Percentiles rank a stretch among this genome's conserved stretches.
These are phyloP conservation scores for Muscina levida DNA, from an alignment of 2,888 invertebrate genomes.

Conservation along the genomic window DNA sequence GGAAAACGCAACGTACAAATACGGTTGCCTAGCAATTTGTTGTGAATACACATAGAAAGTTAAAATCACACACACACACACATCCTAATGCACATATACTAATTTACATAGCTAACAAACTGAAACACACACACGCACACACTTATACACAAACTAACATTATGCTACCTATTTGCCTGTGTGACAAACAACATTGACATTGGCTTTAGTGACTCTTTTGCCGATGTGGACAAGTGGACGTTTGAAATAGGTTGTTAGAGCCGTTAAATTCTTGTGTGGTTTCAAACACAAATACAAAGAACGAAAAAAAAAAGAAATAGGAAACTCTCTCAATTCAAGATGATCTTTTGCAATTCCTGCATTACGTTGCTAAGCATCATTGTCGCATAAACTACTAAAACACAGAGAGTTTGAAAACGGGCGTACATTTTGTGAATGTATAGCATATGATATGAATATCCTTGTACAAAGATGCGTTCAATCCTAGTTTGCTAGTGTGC, in stretches of 20 bases:
- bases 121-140: too few species aligned
- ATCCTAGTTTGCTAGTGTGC: not conserved
- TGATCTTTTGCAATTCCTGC: conserved; percentile 12
- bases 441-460: not conserved
- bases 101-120: not conserved
- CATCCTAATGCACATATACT: too few species aligned
- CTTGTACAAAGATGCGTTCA: not conserved
- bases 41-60: too few species aligned
- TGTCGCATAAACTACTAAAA: not conserved
- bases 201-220: not conserved
- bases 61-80: too few species aligned
- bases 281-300: too few species aligned
- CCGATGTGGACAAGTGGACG: not conserved
- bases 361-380: not conserved
- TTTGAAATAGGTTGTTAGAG: too few species aligned
- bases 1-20: too few species aligned
- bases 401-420: conserved; percentile 25
- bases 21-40: too few species aligned
- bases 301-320: too few species aligned
- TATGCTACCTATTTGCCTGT: not conserved
- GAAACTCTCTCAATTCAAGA: not conserved
- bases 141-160: not conserved
- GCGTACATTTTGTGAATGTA: not conserved
- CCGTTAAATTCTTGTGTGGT: not conserved
- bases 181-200: conserved; percentile 30